Evolutionary conservation across 2,888 invertebrate species (phyloP).

Genomic region (Ectobius pallidus): DNA sequence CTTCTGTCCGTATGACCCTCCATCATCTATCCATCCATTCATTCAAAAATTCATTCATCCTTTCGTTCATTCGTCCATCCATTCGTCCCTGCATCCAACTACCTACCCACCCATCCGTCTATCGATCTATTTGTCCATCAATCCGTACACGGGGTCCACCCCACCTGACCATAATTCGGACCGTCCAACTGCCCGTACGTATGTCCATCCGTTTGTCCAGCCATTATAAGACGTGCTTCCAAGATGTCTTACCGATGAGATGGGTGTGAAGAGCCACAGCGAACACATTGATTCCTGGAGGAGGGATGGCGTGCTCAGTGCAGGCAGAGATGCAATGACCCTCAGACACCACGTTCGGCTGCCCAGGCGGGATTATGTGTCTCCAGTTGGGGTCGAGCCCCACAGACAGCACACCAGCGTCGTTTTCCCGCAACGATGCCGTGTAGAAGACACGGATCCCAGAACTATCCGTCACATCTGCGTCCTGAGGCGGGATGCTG

Average conservation of each 20-base stretch:
- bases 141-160: no score
- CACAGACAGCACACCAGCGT: conserved; percentile 71
- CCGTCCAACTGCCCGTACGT: no score
- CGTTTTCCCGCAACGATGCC: conserved; percentile 66
- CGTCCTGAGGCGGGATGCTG: conserved; percentile 55
- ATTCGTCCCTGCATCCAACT: no score
- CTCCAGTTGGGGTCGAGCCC: conserved; percentile 75
- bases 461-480: conserved; percentile 65
- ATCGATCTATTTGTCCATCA: no score
- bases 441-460: conserved; percentile 72
- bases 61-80: no score
- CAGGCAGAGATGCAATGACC: conserved; percentile 74
- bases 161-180: no score
- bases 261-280: conserved; percentile 74
- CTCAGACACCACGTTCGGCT: conserved; percentile 68
- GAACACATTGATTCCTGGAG: conserved; percentile 69
- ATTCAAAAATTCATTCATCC: no score
- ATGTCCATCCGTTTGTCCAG: no score
- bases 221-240: no score
- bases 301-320: conserved; percentile 68
- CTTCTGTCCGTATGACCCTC: no score
- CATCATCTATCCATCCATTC: no score
- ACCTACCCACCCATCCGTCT: no score
- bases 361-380: conserved; percentile 74
- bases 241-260: conserved; percentile 49